Evolutionary conservation across 2,797 vertebrate species (phyloP), one percentile per base, ranked within the genome.

Genomic region (Sebastes alutus): DNA sequence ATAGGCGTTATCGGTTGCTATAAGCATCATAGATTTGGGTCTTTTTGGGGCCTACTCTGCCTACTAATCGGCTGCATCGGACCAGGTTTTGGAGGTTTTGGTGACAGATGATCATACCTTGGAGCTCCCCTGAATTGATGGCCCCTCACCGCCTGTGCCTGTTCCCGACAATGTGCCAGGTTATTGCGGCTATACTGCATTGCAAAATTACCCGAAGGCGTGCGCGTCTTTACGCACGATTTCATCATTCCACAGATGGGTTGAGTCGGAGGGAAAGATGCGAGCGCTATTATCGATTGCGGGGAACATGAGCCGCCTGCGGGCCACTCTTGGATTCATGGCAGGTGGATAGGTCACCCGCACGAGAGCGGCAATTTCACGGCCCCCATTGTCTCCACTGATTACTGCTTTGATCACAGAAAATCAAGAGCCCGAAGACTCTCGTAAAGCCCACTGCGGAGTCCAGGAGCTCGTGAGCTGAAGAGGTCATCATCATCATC

Each of bases 391-490:
- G 90, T 94, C 94, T 95, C 89, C 83, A 72, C 92, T 95, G 93
- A 95, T 95, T 94, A 94, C 93, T 92, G 88, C 89, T 93, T 84
- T 91, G 92, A 94, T 93, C 90, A 83, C 89, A 87, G 83, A 91
- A 49, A 92, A 93, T 92, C 90, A 90, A 93, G 90, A 89, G 88
- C 88, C 77, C 16, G 82, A 78, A 78, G 87, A 84, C 83, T 90
- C 92, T 94, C 67, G n/a, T 86, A 82, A 88, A 46, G 81, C 82
- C 87, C 72, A 69, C 92, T 25, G 75, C 75, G 69, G 81, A 83
- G 90, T 83, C 87, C 89, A 55, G 79, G 81, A 72, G 89, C 84
- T 89, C 74, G 80, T 74, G 87, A 90, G 88, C 87, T 93, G 84
- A 93, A 91, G 90, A 94, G 93, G 83, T 90, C 91, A 92, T 93